phyloP scores from a whole-genome alignment of 2,888 invertebrate species.

The Drosophila monieri region DNA sequence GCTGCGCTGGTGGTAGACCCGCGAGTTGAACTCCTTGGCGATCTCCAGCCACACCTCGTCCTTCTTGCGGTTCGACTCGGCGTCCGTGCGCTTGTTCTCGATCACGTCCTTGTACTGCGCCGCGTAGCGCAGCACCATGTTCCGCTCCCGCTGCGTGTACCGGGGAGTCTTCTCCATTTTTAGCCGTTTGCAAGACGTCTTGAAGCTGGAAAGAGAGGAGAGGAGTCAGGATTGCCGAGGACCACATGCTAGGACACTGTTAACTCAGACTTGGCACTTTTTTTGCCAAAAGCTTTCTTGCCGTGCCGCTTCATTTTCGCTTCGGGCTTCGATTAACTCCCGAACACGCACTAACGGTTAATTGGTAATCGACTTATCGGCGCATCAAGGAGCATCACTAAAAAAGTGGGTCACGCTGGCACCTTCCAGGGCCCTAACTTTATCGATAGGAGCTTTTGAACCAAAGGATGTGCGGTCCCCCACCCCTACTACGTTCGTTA shows the following conservation, averaged over 20 bases:
- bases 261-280: neutral
- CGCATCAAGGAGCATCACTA: neutral
- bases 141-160: slow-evolving; percentile 83
- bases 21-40: slow-evolving; percentile 83
- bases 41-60: slow-evolving; percentile 84
- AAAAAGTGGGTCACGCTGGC: neutral
- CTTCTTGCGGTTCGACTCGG: slow-evolving; percentile 83
- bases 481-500: slow-evolving; percentile 41
- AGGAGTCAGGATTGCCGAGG: neutral
- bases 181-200: slow-evolving; percentile 82
- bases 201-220: slow-evolving; percentile 70
- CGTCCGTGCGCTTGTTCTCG: slow-evolving; percentile 83
- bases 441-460: too few species aligned
- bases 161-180: slow-evolving; percentile 84
- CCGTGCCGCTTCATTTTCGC: neutral
- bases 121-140: slow-evolving; percentile 83
- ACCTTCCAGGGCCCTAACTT: neutral
- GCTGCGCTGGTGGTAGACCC: slow-evolving; percentile 83
- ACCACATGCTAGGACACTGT: neutral
- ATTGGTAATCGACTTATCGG: neutral
- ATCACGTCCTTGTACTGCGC: slow-evolving; percentile 83
- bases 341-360: neutral
- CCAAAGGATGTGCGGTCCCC: neutral
- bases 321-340: neutral
- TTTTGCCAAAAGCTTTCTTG: neutral